Evolutionary conservation across 2,113 vertebrate species (phyloP).

Genomic region (Garra rufa): DNA sequence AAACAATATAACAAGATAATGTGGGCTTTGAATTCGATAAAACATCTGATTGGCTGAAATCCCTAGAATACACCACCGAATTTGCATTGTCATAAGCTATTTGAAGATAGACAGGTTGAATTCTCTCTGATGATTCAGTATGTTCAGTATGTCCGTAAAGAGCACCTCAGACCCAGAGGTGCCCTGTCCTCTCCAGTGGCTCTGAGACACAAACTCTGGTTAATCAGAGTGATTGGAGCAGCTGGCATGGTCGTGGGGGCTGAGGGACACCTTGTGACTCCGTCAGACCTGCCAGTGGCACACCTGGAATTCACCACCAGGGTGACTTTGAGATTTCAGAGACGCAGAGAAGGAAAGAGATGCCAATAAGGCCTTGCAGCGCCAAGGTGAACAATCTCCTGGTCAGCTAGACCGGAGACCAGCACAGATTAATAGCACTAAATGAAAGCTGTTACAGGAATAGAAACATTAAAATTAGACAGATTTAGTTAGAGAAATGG

Average conservation of each 20-base stretch:
- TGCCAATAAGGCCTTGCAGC: background rate
- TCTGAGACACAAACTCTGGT: constrained; percentile 56
- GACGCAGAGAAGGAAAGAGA: constrained; percentile 18
- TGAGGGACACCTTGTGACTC: constrained; percentile 58
- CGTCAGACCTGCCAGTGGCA: constrained; percentile 54
- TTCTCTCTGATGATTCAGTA: constrained; percentile 20
- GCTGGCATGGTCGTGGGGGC: constrained; percentile 57
- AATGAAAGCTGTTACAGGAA: background rate
- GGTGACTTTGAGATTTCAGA: constrained; percentile 61
- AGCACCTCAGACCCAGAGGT: constrained; percentile 52
- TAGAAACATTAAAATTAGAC: background rate
- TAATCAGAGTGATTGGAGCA: constrained; percentile 67
- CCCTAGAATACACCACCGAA: too few relatives aligned
- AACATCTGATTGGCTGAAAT: background rate
- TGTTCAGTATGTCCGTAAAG: constrained; percentile 38
- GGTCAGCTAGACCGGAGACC: background rate
- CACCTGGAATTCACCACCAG: constrained; percentile 42
- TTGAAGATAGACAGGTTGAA: background rate
- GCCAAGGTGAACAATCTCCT: background rate
- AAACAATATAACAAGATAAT: constrained; percentile 23
- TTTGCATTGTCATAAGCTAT: background rate
- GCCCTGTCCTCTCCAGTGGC: constrained; percentile 63
- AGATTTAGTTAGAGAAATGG: background rate
- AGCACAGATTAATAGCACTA: background rate
- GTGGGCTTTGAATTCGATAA: background rate